Base-by-base conservation (phyloP, 2,888 invertebrate genomes). In the Nezara viridula region DNA sequence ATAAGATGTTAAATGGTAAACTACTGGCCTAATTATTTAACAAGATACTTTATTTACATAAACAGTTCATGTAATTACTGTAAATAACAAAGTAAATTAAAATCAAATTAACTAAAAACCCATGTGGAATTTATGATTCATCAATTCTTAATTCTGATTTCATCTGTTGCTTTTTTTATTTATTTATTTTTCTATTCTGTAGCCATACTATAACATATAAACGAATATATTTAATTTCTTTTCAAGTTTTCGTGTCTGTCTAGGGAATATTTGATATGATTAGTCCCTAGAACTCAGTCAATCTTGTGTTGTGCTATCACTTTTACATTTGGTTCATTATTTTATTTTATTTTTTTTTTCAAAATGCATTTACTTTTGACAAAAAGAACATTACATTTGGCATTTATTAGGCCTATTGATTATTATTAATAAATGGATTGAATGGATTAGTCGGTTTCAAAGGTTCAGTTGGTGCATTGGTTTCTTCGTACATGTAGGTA, bases 401-500 rank as follows among this genome's bases (percentile, higher is more conserved):
- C 21, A 77, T 44, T 81, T 73, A 44, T n/a, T 88, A 88, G 77
- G 85, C 85, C 88, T 88, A 88, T 85, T 88, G 88, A 81, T 52
- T 88, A 77, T 52, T 88, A 24, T 81, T 81, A 40, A 88, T 88
- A 44, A 88, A 88, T 50, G 88, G 88, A 40, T 88, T 88, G 40
- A 88, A 88, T 49, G 88, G 89, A 73, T 89, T 89, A 40, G 86
- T 89, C 14, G 85, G 44, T 49, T 86, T 86, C 47, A 86, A 47
- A 47, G 90, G 90, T 44, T 88, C 89, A 14, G 89, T 85, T 27
- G 50, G 27, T 49, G 47, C 89, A 94, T 7, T 52, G 32, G 32
- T 86, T 49, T 94, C 93, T 89, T 94, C 92, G 89, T 94, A 94
- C 93, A 95, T 92, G 91, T 95, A 95, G 21, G 93, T 91, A 90